A percentile compares a stretch with the other conserved stretches of the same genome.
These are phyloP conservation scores for Molorchus minor DNA, from an alignment of 2,888 invertebrate species.

Conservation along the genomic window DNA sequence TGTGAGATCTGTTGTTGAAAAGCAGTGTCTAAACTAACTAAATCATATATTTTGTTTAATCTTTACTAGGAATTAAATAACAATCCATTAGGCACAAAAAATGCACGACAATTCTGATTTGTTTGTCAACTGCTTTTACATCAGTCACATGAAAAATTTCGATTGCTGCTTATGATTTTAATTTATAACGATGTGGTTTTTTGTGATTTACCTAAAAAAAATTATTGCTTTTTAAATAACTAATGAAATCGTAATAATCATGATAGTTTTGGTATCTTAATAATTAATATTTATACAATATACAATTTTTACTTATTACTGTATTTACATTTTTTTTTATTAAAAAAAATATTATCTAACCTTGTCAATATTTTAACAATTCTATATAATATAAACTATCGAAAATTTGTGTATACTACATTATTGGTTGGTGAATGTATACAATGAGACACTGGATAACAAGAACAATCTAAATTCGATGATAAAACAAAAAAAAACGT, in stretches of 20 bases:
- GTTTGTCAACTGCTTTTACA: too few species aligned
- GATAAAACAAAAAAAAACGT: background rate
- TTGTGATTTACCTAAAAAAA: background rate
- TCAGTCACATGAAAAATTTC: too few species aligned
- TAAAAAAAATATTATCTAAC: conserved; percentile 41
- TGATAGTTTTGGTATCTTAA: conserved; percentile 6
- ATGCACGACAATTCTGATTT: too few species aligned
- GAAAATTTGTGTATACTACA: conserved; percentile 27
- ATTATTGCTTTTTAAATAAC: conserved; percentile 11
- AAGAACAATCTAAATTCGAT: conserved; percentile 13
- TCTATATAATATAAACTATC: conserved; percentile 32
- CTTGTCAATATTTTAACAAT: conserved; percentile 38
- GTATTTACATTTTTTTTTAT: conserved; percentile 27
- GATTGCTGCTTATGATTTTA: too few species aligned
- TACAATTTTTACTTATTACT: conserved; percentile 27
- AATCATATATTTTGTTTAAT: background rate
- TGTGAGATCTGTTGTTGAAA: background rate
- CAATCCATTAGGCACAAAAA: too few species aligned
- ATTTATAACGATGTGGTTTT: background rate
- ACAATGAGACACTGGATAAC: conserved; percentile 9
- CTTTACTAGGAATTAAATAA: too few species aligned
- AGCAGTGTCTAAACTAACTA: background rate
- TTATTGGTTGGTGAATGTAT: conserved; percentile 5
- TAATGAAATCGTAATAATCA: conserved; percentile 1
- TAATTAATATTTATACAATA: conserved; percentile 24